A percentile compares a stretch with the other conserved stretches of the same genome.
Evolutionary conservation across 1,140 invertebrate genomes (phyloP).

Genomic region (Diorhabda sublineata): DNA sequence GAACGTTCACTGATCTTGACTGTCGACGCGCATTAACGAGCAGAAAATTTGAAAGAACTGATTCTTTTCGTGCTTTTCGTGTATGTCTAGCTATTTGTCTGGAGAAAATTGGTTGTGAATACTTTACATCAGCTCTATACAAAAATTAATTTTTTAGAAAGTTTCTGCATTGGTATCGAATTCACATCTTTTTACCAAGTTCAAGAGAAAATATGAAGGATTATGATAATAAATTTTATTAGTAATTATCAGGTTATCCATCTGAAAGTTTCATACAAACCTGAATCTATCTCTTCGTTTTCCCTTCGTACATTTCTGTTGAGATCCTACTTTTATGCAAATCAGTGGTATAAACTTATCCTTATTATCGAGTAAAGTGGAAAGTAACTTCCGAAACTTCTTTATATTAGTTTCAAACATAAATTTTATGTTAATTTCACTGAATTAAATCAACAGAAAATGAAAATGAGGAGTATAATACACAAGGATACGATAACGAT

Average conservation of each 20-base stretch:
- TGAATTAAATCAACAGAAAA: constrained; percentile 1
- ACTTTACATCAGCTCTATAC: too few species aligned
- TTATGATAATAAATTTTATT: background rate
- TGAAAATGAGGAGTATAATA: background rate
- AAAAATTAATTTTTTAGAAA: too few species aligned
- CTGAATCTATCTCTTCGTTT: background rate
- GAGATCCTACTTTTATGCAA: constrained; percentile 4
- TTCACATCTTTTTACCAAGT: too few species aligned
- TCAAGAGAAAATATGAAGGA: background rate
- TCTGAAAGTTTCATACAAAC: background rate
- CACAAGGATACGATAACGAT: too few species aligned
- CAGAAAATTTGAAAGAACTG: too few species aligned
- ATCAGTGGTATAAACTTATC: constrained; percentile 8
- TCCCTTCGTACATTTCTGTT: background rate
- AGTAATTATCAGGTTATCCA: background rate
- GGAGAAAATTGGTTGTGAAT: too few species aligned
- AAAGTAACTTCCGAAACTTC: constrained; percentile 7
- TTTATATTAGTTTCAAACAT: constrained; percentile 7
- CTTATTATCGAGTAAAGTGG: constrained; percentile 11
- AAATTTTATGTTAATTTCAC: constrained; percentile 7
- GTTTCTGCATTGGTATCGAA: too few species aligned
- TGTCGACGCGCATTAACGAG: too few species aligned
- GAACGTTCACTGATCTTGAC: too few species aligned
- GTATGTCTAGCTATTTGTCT: too few species aligned
- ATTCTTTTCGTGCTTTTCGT: too few species aligned